phyloP scores from a whole-genome alignment of 1,140 invertebrate species.

The Lordiphosa clarofinis region DNA sequence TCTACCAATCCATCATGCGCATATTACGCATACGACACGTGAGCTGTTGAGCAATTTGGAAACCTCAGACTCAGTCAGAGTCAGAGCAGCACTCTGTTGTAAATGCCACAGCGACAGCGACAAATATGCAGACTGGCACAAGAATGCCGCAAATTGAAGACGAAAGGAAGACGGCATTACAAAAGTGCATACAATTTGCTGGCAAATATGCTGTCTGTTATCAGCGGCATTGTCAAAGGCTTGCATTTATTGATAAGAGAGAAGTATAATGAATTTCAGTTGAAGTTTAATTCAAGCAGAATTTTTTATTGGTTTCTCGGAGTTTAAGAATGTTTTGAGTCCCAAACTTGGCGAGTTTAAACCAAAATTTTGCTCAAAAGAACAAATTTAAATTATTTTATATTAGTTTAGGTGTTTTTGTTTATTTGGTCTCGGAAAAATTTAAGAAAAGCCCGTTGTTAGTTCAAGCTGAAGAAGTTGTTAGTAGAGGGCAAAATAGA shows the following conservation, averaged over 20 bases:
- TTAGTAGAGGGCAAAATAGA: no score
- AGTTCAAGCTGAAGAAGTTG: no score
- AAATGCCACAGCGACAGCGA: constrained; percentile 29
- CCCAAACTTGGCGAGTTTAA: no score
- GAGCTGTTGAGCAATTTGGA: constrained; percentile 40
- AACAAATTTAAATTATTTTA: no score
- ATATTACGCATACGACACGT: constrained; percentile 61
- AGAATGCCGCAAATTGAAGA: constrained; percentile 75
- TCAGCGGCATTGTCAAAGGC: constrained; percentile 36
- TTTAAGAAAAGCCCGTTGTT: no score
- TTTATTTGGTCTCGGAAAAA: no score
- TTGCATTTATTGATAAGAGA: not conserved
- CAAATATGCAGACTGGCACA: constrained; percentile 63
- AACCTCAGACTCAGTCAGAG: not conserved
- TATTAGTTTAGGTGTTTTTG: no score
- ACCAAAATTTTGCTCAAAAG: no score
- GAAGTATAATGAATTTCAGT: constrained; percentile 5
- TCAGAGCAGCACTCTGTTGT: constrained; percentile 32
- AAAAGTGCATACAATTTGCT: constrained; percentile 33
- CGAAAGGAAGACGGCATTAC: constrained; percentile 18
- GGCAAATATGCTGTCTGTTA: constrained; percentile 12
- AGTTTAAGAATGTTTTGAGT: no score
- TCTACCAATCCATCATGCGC: constrained; percentile 27
- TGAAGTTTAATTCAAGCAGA: not conserved
- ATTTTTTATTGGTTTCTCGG: no score